Percentiles rank a stretch among this genome's conserved stretches.
phyloP scores from a whole-genome alignment of 2,888 invertebrate genomes.

The Metopia argyrocephala region DNA sequence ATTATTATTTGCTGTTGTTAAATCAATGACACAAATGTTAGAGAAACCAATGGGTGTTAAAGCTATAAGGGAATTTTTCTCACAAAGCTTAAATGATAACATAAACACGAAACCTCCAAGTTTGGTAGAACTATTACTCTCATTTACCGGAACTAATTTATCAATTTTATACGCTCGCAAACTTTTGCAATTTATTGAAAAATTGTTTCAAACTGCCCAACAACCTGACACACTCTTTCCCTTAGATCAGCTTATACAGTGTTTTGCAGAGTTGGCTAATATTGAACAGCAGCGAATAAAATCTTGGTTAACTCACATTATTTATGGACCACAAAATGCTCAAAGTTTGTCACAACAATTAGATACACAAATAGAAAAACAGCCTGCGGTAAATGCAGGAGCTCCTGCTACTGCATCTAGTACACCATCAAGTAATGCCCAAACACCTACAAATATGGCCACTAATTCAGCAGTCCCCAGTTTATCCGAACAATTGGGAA shows the following conservation, averaged over 20 bases:
- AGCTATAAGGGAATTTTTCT: slow-evolving; percentile 90
- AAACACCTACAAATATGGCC: slow-evolving; percentile 80
- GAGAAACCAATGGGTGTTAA: slow-evolving; percentile 89
- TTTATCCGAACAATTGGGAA: slow-evolving; percentile 76
- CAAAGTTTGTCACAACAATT: slow-evolving; percentile 51
- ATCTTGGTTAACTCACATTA: slow-evolving; percentile 83
- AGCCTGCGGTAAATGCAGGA: slow-evolving; percentile 39
- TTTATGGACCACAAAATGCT: slow-evolving; percentile 80
- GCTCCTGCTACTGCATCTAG: slow-evolving; percentile 71
- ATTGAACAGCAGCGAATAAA: slow-evolving; percentile 83
- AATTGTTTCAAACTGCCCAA: slow-evolving; percentile 83
- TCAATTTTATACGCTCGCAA: slow-evolving; percentile 86
- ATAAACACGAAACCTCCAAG: slow-evolving; percentile 78
- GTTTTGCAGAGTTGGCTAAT: slow-evolving; percentile 83
- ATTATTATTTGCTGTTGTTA: slow-evolving; percentile 78
- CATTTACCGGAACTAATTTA: slow-evolving; percentile 87
- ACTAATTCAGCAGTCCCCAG: slow-evolving; percentile 78
- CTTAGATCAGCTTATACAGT: slow-evolving; percentile 83
- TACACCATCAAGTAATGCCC: slow-evolving; percentile 79
- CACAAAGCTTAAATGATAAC: slow-evolving; percentile 78
- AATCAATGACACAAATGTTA: slow-evolving; percentile 91
- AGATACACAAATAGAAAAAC: slow-evolving; percentile 65
- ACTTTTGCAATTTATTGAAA: slow-evolving; percentile 89
- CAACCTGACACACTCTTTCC: slow-evolving; percentile 82
- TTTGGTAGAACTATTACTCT: slow-evolving; percentile 88